These are phyloP conservation scores for Clarias batrachus DNA, from an alignment of 2,113 vertebrate species.

Conservation along the genomic window DNA sequence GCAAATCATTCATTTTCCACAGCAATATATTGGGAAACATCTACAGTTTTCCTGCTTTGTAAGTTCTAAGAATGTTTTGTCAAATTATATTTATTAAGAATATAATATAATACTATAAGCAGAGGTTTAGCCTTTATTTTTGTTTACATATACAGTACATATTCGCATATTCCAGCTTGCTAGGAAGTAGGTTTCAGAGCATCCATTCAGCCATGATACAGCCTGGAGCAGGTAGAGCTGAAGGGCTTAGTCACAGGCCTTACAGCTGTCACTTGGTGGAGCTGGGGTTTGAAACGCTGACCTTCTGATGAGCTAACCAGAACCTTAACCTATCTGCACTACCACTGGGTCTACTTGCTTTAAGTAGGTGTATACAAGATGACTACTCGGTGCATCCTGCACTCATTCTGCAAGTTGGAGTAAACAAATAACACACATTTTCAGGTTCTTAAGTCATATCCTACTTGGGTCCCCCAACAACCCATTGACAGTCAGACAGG, in stretches of 20 bases:
- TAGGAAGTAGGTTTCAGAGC: no score
- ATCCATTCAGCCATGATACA: no score
- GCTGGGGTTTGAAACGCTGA: no score
- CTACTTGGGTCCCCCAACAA: neutral
- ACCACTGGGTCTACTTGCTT: neutral
- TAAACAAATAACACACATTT: neutral
- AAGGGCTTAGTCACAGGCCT: no score
- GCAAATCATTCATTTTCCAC: neutral
- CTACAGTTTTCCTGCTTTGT: neutral
- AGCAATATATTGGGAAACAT: neutral
- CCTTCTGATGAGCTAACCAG: no score
- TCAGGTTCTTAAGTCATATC: neutral
- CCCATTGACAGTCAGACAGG: slow-evolving; percentile 35
- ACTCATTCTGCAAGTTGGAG: neutral
- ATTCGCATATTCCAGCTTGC: no score
- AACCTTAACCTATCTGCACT: no score
- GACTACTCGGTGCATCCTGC: neutral
- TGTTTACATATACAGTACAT: no score
- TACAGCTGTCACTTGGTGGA: no score
- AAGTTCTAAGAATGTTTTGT: neutral
- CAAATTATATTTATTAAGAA: neutral
- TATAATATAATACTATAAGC: no score
- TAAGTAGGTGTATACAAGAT: neutral
- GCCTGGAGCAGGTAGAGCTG: no score
- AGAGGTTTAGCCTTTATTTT: no score